Conservation (phyloP, 1,140 invertebrate genomes). For the Yoshiicerus persimilis region DNA sequence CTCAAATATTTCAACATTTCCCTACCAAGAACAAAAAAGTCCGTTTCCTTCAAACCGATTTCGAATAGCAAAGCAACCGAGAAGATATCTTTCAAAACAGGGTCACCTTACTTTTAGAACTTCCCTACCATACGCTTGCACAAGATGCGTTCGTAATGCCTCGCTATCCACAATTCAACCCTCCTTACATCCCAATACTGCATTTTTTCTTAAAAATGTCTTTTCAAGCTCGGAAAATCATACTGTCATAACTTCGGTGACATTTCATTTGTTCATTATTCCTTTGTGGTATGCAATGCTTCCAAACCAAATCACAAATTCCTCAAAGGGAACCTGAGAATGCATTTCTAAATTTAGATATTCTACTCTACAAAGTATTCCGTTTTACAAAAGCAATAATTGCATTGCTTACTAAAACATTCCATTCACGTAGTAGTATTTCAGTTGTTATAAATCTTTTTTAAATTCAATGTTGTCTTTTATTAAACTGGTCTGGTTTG, state of each 20-base stretch:
- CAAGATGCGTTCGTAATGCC: too few relatives aligned
- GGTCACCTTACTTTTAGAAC: neutral
- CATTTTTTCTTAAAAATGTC: neutral
- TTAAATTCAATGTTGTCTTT: too few relatives aligned
- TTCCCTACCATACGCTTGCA: neutral
- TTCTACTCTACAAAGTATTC: too few relatives aligned
- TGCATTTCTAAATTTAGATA: neutral
- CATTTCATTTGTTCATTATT: neutral
- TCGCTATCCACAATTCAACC: too few relatives aligned
- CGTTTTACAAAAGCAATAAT: too few relatives aligned
- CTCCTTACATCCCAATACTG: neutral
- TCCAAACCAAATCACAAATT: neutral
- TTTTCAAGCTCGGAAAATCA: neutral
- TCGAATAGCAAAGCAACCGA: neutral
- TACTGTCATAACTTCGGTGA: neutral
- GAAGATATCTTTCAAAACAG: neutral
- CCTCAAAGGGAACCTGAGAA: neutral
- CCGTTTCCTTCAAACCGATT: neutral
- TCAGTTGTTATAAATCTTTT: too few relatives aligned
- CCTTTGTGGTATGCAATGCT: neutral
- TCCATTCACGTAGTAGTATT: too few relatives aligned
- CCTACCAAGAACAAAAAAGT: neutral
- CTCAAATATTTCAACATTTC: neutral
- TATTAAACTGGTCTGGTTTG: too few relatives aligned
- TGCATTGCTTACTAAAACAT: too few relatives aligned